These are phyloP conservation scores for Galleria mellonella DNA, from an alignment of 1,140 invertebrate species.

Conservation along the genomic window DNA sequence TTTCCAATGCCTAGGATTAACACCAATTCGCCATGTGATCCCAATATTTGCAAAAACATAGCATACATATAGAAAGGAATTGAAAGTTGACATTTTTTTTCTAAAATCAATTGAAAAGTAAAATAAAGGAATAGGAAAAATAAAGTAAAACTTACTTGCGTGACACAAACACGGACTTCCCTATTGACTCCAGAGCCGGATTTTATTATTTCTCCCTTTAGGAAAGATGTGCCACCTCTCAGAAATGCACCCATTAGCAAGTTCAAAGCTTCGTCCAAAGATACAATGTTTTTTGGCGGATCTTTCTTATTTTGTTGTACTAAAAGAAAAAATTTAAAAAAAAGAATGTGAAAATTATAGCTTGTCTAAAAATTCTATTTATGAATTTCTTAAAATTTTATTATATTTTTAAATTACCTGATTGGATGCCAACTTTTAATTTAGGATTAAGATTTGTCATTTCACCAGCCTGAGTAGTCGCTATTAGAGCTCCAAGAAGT, in stretches of 20 bases:
- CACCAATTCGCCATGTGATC: too few relatives aligned
- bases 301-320: conserved; percentile 75
- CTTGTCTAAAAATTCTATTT: too few relatives aligned
- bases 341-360: too few relatives aligned
- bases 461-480: conserved; percentile 85
- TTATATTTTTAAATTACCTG: conserved; percentile 11
- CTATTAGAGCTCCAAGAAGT: conserved; percentile 90
- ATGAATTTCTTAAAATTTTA: too few relatives aligned
- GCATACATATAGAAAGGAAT: too few relatives aligned
- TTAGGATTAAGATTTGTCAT: conserved; percentile 60
- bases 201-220: conserved; percentile 98
- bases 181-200: conserved; percentile 93
- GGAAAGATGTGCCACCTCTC: conserved; percentile 93
- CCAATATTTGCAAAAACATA: too few relatives aligned
- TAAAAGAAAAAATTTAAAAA: conserved; percentile 33
- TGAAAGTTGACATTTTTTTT: too few relatives aligned
- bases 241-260: conserved; percentile 96
- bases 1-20: too few relatives aligned
- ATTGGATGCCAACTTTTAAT: conserved; percentile 40
- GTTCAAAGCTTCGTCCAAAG: conserved; percentile 93
- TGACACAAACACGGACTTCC: conserved; percentile 96
- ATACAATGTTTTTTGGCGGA: conserved; percentile 74
- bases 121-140: too few relatives aligned
- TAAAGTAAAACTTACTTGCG: conserved; percentile 81
- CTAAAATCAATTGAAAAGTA: too few relatives aligned